Base-by-base conservation (phyloP, 2,888 invertebrate species). In the Heliconius sara region DNA sequence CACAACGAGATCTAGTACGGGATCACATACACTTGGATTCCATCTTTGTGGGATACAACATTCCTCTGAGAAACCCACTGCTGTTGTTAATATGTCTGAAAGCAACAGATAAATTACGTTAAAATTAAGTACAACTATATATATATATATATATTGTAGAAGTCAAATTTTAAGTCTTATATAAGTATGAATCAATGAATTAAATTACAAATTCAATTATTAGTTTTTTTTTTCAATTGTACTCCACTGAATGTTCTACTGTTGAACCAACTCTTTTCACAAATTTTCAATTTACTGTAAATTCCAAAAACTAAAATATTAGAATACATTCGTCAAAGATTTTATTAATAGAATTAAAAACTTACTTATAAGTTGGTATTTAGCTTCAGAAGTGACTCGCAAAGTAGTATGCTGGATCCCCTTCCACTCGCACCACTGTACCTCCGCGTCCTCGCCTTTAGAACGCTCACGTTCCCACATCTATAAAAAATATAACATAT, bases 351-450 rank as follows among this genome's bases (percentile, higher is more conserved):
- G 22, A 22, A 19, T 25, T 2, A 27, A 25, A 13, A 22, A 83
- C 85, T 84, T 65, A 87, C 87, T 87, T 10, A 83, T 86, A 5
- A 87, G 85, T 79, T 87, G 87, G 52, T 84, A 83, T 77, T 98
- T 98, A 4, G 99, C 99, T 90, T 99, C 99, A 92, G 97, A 97
- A 0, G 99, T 99, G 84, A 99, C 98, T 22, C 98, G 96, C 89
- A 99, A 96, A 0, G 99, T 99, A 0, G 99, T 97, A 89, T 98
- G 95, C 85, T 98, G 99, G 7, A 99, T 95, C 30, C 98, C 98
- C 89, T 99, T 99, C 91, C 97, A 97, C 80, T 99, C 99, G 92
- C 99, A 99, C 95, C 99, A 99, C 47, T 96, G 92, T 70, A 96
- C 91, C 89, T 99, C 99, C 0, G 97, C 97, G 0, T 97, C 96